Evolutionary conservation across 1,140 invertebrate genomes (phyloP).

Genomic region (Pentalonia nigronervosa): DNA sequence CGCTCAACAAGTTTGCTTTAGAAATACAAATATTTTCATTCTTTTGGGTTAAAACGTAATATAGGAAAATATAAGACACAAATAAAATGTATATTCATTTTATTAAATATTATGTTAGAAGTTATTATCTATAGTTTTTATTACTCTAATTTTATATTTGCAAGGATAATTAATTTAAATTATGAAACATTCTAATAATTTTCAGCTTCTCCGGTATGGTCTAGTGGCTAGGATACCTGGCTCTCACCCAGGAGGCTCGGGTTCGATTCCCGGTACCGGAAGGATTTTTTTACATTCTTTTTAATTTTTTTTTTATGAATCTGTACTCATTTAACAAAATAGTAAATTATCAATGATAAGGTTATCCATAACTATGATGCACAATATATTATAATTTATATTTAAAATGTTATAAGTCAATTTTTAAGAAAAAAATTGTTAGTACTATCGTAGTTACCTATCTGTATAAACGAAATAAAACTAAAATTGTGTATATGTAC

Average conservation of each 20-base stretch:
- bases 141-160: not conserved
- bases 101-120: not conserved
- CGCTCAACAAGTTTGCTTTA: not conserved
- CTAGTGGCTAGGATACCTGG: conserved; percentile 61
- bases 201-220: conserved; percentile 60
- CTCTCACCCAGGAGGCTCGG: conserved; percentile 62
- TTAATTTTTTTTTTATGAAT: not conserved
- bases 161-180: not conserved
- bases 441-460: too few relatives aligned
- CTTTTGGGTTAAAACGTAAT: not conserved
- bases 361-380: not conserved
- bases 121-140: not conserved
- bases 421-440: too few relatives aligned
- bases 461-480: too few relatives aligned
- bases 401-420: not conserved
- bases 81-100: not conserved
- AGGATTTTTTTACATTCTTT: conserved; percentile 57
- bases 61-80: not conserved
- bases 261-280: conserved; percentile 63
- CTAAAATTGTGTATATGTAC: too few relatives aligned
- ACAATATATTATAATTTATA: not conserved
- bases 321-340: too few relatives aligned
- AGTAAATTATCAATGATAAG: not conserved
- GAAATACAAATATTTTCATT: not conserved
- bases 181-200: rapidly evolving